Evolutionary conservation across 2,888 invertebrate genomes (phyloP).

Genomic region (Emmelina monodactyla): DNA sequence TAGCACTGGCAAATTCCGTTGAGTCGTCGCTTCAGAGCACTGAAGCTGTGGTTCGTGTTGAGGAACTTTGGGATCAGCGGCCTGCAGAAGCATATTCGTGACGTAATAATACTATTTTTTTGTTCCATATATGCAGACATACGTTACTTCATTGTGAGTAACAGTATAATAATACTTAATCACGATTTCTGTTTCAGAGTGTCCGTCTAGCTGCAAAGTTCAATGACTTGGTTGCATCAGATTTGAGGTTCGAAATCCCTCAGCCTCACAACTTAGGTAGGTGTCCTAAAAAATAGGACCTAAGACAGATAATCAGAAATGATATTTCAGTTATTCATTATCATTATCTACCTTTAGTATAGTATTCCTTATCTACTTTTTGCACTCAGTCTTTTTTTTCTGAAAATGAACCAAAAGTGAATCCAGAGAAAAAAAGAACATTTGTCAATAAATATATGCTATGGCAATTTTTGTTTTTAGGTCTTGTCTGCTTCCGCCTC

Average conservation of each 20-base stretch:
- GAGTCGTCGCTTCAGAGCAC: conserved; percentile 89
- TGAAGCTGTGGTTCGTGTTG: conserved; percentile 98
- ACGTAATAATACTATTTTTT: conserved; percentile 62
- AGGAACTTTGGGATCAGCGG: conserved; percentile 91
- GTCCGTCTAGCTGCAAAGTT: conserved; percentile 90
- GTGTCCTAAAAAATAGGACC: background rate
- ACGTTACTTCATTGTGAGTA: background rate
- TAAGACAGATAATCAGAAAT: no score
- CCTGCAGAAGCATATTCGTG: conserved; percentile 90
- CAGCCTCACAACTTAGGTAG: conserved; percentile 81
- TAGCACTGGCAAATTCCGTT: conserved; percentile 98
- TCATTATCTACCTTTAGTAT: no score
- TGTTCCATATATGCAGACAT: background rate
- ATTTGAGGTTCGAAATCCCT: conserved; percentile 89
- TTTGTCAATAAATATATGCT: no score
- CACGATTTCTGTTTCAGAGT: conserved; percentile 72
- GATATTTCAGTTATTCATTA: no score
- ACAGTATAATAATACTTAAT: no score
- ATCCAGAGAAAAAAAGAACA: no score
- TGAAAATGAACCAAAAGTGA: no score
- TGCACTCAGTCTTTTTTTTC: no score
- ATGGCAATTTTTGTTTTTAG: no score
- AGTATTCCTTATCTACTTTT: no score
- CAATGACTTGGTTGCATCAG: conserved; percentile 83
- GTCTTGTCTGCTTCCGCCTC: conserved; percentile 92